Percentiles rank a stretch among this genome's conserved stretches.
Evolutionary conservation across 2,888 invertebrate species (phyloP).

Genomic region (Clistopyga incitator): DNA sequence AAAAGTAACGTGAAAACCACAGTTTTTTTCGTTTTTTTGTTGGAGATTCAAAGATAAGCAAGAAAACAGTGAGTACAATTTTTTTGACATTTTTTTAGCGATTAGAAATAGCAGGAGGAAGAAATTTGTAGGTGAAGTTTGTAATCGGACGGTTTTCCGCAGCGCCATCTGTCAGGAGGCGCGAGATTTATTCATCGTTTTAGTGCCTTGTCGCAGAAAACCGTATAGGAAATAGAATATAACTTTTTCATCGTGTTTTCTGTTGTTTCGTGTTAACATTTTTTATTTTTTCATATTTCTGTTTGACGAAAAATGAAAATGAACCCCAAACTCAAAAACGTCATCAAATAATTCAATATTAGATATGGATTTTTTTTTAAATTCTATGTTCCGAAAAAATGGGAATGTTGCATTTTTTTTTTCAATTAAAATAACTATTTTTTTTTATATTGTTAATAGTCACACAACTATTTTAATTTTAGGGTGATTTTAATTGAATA

Average conservation of each 20-base stretch:
- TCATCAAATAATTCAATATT: background rate
- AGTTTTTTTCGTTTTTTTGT: background rate
- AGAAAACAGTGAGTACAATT: slow-evolving; percentile 25
- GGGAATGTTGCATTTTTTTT: too few relatives aligned
- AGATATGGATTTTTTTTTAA: too few relatives aligned
- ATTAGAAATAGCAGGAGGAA: background rate
- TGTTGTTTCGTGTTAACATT: too few relatives aligned
- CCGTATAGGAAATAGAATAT: too few relatives aligned
- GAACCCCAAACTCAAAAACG: background rate
- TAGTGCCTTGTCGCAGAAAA: background rate
- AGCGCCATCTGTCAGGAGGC: background rate
- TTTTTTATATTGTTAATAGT: too few relatives aligned
- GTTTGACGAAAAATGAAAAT: too few relatives aligned
- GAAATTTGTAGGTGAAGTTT: too few relatives aligned
- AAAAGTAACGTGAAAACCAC: background rate
- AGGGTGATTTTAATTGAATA: too few relatives aligned
- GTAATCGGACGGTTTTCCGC: background rate
- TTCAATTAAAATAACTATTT: too few relatives aligned
- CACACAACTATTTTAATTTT: too few relatives aligned
- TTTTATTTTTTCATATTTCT: background rate
- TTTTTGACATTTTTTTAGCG: background rate
- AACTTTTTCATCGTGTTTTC: background rate
- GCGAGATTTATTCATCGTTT: background rate
- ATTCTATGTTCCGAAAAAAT: too few relatives aligned
- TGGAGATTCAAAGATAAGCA: background rate